Evolutionary conservation across 2,113 vertebrate genomes (phyloP).

Genomic region (Sander vitreus): DNA sequence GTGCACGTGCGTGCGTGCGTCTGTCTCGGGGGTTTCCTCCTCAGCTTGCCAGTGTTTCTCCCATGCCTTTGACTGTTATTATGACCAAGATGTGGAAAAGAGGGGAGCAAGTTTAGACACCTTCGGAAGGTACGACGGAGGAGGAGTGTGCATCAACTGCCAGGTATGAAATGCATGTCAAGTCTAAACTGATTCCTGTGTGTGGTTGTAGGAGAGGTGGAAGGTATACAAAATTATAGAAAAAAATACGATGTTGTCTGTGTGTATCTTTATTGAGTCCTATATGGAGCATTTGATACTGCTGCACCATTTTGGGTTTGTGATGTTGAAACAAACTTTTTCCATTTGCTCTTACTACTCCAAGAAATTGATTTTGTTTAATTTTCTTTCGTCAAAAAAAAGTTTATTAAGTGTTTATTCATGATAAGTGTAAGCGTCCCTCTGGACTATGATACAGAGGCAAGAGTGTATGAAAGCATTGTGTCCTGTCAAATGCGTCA

Average conservation of each 20-base stretch:
- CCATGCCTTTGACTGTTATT: conserved; percentile 93
- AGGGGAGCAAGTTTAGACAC: conserved; percentile 88
- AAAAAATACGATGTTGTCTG: conserved; percentile 4
- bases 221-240: background rate
- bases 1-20: conserved; percentile 30
- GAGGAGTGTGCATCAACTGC: conserved; percentile 94
- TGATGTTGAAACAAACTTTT: background rate
- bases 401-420: background rate
- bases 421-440: background rate
- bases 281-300: background rate
- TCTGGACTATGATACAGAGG: background rate
- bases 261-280: background rate
- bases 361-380: background rate
- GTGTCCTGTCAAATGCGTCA: background rate
- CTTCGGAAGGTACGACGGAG: conserved; percentile 88
- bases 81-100: conserved; percentile 88
- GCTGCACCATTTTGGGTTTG: background rate
- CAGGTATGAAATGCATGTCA: conserved; percentile 87
- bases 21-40: conserved; percentile 63
- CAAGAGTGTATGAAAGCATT: background rate
- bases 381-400: background rate
- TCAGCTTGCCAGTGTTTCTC: conserved; percentile 96
- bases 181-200: conserved; percentile 68
- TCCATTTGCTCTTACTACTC: background rate
- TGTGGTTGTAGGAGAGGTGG: conserved; percentile 22